Evolutionary conservation across 2,888 invertebrate genomes (phyloP).

Genomic region (Eupelmus urozonus): DNA sequence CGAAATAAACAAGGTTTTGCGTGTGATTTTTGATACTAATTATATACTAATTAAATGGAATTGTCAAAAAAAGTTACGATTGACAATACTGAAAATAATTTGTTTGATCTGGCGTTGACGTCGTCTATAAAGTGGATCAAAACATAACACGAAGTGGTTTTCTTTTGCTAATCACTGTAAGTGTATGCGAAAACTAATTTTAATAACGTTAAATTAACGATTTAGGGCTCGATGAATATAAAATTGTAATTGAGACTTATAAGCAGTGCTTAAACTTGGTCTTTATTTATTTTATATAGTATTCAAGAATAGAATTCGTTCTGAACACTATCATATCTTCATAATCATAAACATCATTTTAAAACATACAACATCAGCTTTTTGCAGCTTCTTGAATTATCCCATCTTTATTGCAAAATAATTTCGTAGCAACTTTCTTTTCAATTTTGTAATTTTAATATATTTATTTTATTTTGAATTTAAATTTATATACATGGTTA

Average conservation of each 20-base stretch:
- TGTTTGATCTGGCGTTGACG: background rate
- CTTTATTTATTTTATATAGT: background rate
- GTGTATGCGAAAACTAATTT: conserved; percentile 21
- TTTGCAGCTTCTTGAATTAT: too few species aligned
- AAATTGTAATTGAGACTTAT: conserved; percentile 1
- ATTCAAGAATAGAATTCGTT: conserved; percentile 51
- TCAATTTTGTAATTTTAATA: too few species aligned
- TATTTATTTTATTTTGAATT: conserved; percentile 10
- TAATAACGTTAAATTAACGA: background rate
- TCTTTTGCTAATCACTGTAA: conserved; percentile 7
- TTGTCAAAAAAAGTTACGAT: background rate
- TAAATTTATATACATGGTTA: conserved; percentile 4
- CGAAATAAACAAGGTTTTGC: background rate
- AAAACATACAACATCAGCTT: background rate
- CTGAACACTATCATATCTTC: conserved; percentile 18
- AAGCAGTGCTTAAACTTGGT: conserved; percentile 13
- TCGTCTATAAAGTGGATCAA: background rate
- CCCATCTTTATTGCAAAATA: too few species aligned
- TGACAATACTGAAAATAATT: background rate
- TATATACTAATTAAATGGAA: conserved; percentile 21
- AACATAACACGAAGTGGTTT: conserved; percentile 16
- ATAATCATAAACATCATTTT: background rate
- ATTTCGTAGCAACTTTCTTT: too few species aligned
- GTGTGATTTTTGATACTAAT: conserved; percentile 23
- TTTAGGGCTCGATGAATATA: too few species aligned